phyloP scores from a whole-genome alignment of 2,888 invertebrate genomes.

The Holacanthella duospinosa region DNA sequence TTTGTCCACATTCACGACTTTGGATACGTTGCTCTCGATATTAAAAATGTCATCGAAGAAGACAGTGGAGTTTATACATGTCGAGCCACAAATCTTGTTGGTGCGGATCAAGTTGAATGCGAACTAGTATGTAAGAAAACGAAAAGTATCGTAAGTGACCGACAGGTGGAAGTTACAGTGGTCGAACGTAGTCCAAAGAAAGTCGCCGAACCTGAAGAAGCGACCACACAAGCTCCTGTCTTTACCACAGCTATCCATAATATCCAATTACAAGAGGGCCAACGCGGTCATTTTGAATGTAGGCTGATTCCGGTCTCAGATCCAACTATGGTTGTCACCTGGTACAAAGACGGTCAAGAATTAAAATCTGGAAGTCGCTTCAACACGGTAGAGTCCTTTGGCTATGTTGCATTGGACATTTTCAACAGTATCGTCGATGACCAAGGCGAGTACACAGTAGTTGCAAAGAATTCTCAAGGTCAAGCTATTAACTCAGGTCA shows the following conservation, averaged over 20 bases:
- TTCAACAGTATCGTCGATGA: slow-evolving; percentile 92
- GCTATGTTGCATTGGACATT: slow-evolving; percentile 92
- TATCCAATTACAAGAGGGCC: slow-evolving; percentile 80
- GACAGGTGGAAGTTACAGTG: slow-evolving; percentile 70
- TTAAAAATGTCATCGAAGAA: slow-evolving; percentile 89
- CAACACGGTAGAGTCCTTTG: slow-evolving; percentile 91
- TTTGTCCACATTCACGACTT: slow-evolving; percentile 96
- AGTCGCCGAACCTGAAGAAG: slow-evolving; percentile 55
- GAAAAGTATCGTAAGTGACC: slow-evolving; percentile 53
- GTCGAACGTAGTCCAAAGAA: slow-evolving; percentile 46
- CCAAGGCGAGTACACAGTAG: slow-evolving; percentile 87
- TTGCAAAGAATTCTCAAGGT: slow-evolving; percentile 75
- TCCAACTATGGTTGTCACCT: slow-evolving; percentile 83
- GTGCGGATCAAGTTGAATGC: slow-evolving; percentile 67
- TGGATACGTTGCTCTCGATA: slow-evolving; percentile 94
- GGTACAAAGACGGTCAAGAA: slow-evolving; percentile 85
- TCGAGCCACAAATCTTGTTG: slow-evolving; percentile 78
- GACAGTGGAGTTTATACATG: slow-evolving; percentile 89
- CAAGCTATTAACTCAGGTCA: slow-evolving; percentile 86
- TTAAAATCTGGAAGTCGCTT: slow-evolving; percentile 86
- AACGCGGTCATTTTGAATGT: slow-evolving; percentile 88
- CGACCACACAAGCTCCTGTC: slow-evolving; percentile 79
- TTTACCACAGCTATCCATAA: slow-evolving; percentile 87
- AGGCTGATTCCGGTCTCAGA: slow-evolving; percentile 89
- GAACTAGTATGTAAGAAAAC: slow-evolving; percentile 36